These are phyloP conservation scores for Tachypleus tridentatus DNA, from an alignment of 1,140 invertebrate species.

Conservation along the genomic window DNA sequence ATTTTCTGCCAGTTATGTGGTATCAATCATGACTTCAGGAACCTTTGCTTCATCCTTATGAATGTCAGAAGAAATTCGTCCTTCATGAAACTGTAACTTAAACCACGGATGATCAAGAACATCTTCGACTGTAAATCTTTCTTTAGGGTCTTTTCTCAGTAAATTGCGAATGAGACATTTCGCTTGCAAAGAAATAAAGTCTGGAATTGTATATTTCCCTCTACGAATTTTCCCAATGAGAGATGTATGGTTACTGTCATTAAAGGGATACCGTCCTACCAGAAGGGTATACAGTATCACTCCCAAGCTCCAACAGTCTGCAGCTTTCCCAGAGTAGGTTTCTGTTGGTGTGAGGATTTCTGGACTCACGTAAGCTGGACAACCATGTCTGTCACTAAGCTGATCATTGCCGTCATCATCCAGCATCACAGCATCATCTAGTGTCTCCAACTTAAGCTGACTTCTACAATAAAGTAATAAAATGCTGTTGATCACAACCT, in stretches of 20 bases:
- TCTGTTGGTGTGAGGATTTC: constrained; percentile 38
- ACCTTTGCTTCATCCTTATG: background rate
- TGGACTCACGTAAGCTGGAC: constrained; percentile 91
- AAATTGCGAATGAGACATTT: constrained; percentile 74
- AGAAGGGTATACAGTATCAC: constrained; percentile 94
- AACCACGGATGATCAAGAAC: constrained; percentile 77
- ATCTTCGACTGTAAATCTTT: constrained; percentile 71
- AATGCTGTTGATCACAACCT: no score
- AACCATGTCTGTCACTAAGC: constrained; percentile 82
- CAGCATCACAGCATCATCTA: constrained; percentile 85
- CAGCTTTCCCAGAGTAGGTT: constrained; percentile 79
- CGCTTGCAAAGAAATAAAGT: constrained; percentile 66
- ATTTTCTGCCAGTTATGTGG: no score
- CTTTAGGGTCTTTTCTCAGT: constrained; percentile 66
- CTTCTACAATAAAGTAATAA: constrained; percentile 56
- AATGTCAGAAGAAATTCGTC: background rate
- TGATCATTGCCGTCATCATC: constrained; percentile 55
- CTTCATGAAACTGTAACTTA: background rate
- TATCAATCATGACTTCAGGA: no score
- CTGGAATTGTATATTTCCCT: constrained; percentile 72
- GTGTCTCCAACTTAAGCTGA: constrained; percentile 71
- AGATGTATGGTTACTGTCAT: constrained; percentile 36
- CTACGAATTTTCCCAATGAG: constrained; percentile 37
- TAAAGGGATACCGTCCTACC: constrained; percentile 91
- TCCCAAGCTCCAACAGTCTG: constrained; percentile 92